Percentiles rank a stretch among this genome's conserved stretches.
Conservation (phyloP, 2,113 vertebrate species). For the Labrus mixtus region DNA sequence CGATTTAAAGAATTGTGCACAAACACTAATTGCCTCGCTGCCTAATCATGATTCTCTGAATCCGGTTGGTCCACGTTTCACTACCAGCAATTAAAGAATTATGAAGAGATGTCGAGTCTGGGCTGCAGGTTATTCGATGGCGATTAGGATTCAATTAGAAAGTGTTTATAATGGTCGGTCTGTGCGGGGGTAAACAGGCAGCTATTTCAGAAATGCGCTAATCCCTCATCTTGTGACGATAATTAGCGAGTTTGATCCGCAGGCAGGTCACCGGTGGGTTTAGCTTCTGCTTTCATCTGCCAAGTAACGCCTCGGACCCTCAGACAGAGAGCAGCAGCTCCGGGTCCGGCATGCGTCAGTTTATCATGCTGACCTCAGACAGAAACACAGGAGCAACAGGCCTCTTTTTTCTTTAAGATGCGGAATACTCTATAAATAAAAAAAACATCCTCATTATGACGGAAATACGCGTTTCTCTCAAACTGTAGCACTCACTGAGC, state of each 20-base stretch:
- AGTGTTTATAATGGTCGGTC: constrained; percentile 92
- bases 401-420: neutral
- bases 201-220: constrained; percentile 99
- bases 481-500: neutral
- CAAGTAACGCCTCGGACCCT: constrained; percentile 68
- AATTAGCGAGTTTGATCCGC: constrained; percentile 91
- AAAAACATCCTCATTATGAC: neutral
- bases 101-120: constrained; percentile 91
- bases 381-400: neutral
- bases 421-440: neutral
- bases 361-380: constrained; percentile 3
- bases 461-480: neutral
- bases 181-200: constrained; percentile 94
- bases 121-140: constrained; percentile 92
- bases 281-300: constrained; percentile 86
- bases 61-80: constrained; percentile 68
- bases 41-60: constrained; percentile 61
- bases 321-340: constrained; percentile 59
- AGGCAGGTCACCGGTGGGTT: constrained; percentile 85
- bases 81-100: constrained; percentile 91
- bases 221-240: constrained; percentile 99
- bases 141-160: constrained; percentile 99
- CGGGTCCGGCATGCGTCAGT: constrained; percentile 26
- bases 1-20: constrained; percentile 32
- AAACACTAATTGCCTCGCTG: constrained; percentile 39